A percentile compares a stretch with the other conserved stretches of the same genome.
Evolutionary conservation across 1,140 invertebrate species (phyloP).

Genomic region (Drosophila littoralis): DNA sequence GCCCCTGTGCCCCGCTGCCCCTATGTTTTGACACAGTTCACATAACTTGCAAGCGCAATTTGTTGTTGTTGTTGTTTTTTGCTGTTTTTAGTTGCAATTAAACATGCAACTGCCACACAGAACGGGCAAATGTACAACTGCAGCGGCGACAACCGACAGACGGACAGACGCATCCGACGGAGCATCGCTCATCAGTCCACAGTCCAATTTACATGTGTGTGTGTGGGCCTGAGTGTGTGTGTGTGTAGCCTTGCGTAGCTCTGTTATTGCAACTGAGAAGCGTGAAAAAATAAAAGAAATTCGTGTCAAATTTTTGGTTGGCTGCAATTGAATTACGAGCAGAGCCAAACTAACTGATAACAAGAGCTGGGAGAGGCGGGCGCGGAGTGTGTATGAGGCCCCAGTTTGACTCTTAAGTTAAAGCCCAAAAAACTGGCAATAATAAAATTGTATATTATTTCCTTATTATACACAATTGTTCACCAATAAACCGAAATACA

Average conservation of each 20-base stretch:
- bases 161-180: conserved; percentile 27
- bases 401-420: neutral
- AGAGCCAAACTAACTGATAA: conserved; percentile 10
- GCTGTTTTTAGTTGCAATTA: conserved; percentile 79
- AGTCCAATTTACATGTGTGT: conserved; percentile 68
- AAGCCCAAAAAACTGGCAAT: neutral
- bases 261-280: conserved; percentile 24
- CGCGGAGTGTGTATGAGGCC: neutral
- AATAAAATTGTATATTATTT: no score
- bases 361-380: neutral
- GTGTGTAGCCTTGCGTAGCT: conserved; percentile 1
- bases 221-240: neutral
- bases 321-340: conserved; percentile 38
- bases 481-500: neutral
- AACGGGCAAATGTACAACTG: conserved; percentile 39
- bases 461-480: neutral
- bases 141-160: conserved; percentile 23
- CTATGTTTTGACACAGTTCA: conserved; percentile 77
- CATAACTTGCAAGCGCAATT: conserved; percentile 57
- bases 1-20: conserved; percentile 6
- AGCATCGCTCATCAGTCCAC: conserved; percentile 70
- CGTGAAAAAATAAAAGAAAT: conserved; percentile 33
- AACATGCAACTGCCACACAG: conserved; percentile 66
- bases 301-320: conserved; percentile 37
- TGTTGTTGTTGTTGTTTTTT: conserved; percentile 43